Conservation (phyloP, 2,888 invertebrate species). For the Amphimallon solstitiale region DNA sequence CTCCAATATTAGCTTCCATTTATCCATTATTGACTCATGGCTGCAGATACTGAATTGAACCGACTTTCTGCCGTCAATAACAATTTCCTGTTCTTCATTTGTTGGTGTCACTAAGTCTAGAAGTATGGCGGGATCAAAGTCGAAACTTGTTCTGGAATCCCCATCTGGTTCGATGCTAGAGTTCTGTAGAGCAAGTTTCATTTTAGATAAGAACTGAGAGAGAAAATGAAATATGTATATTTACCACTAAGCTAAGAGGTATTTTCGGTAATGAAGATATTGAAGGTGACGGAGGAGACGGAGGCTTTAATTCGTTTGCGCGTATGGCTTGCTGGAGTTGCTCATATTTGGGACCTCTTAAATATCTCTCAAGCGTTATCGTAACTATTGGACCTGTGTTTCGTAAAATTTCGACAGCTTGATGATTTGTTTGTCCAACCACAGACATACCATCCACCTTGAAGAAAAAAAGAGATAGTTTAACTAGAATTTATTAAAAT, state of each 20-base stretch:
- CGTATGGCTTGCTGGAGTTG: slow-evolving; percentile 81
- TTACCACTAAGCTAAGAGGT: slow-evolving; percentile 77
- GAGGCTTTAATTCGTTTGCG: slow-evolving; percentile 74
- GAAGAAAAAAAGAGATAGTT: too few relatives aligned
- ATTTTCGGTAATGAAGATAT: slow-evolving; percentile 79
- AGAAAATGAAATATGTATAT: too few relatives aligned
- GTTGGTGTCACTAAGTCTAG: slow-evolving; percentile 67
- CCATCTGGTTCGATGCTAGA: slow-evolving; percentile 69
- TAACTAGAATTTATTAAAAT: too few relatives aligned
- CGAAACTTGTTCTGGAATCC: slow-evolving; percentile 72
- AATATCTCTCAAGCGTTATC: slow-evolving; percentile 79
- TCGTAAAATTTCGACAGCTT: slow-evolving; percentile 88
- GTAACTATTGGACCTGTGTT: slow-evolving; percentile 81
- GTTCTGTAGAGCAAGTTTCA: slow-evolving; percentile 45
- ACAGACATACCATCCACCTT: slow-evolving; percentile 87
- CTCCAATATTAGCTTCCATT: slow-evolving; percentile 78
- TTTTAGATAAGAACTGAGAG: neutral
- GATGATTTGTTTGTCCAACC: slow-evolving; percentile 92
- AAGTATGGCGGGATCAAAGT: slow-evolving; percentile 61
- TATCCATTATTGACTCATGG: slow-evolving; percentile 77
- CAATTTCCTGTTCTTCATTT: slow-evolving; percentile 71
- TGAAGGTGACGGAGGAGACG: slow-evolving; percentile 74
- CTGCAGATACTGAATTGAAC: slow-evolving; percentile 66
- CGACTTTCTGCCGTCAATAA: slow-evolving; percentile 67
- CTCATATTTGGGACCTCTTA: slow-evolving; percentile 89